Evolutionary conservation across 1,140 invertebrate genomes (phyloP), one percentile per base, ranked within the genome.

Genomic region (Chlorops oryzae): DNA sequence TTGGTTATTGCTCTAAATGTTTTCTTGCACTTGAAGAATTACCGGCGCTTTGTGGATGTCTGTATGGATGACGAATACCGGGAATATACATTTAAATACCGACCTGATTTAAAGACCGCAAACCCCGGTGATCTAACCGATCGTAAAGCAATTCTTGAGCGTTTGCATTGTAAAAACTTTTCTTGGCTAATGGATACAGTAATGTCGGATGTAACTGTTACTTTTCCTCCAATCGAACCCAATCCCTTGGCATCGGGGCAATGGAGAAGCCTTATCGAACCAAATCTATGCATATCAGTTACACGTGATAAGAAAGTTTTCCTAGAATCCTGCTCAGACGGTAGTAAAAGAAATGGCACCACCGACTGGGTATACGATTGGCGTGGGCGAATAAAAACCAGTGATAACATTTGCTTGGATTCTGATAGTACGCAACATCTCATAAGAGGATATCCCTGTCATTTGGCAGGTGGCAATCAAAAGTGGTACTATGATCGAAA

Each of bases 41-140:
- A 93, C 77, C 73, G 86, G 70, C 78, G 95, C 23, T 85, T 96
- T 4, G 93, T 90, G 3, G 90, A 96, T 66, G 92, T 97, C 2
- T 98, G 96, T 96, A 94, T 98, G 92, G 96, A 96, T 70, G 92
- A 96, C 59, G 92, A 95, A 62, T 96, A 93, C 63, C 87, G 87
- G 13, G 80, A 95, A 57, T 87, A 84, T 67, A 63, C 96, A 21
- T 96, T 96, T 72, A 76, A 80, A 45, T 77, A 86, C 5, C 73
- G 84, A 25, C 87, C 92, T 54, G 80, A 85, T 51, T 87, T 92
- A 60, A 78, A 79, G 17, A 70, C 75, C 21, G 77, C 91, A 7
- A 77, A 87, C 64, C 77, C 83, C n/a, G 93, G 94, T 1, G 61
- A 59, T 73, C 59, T 95, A 2, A 78, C 75, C 0, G 78, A 82